Percentiles rank a stretch among this genome's conserved stretches.
Conservation (phyloP, 2,797 vertebrate species). For the Odontamblyopus rebecca region DNA sequence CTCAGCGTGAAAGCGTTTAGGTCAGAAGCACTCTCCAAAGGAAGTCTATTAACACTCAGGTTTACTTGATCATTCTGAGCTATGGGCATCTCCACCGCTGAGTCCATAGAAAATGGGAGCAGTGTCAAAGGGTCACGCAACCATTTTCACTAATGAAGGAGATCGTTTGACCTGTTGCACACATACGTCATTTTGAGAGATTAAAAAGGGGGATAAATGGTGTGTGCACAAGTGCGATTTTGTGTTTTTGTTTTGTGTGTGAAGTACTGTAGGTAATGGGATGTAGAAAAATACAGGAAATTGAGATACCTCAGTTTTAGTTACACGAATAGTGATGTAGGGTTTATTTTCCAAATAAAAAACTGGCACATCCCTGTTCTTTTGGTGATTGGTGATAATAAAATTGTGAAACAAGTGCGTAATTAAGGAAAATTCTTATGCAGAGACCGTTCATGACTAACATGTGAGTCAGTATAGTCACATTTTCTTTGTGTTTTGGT, state of each 20-base stretch:
- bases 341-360: too few species aligned
- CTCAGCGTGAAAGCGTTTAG: slow-evolving; percentile 46
- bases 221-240: not conserved
- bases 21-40: slow-evolving; percentile 32
- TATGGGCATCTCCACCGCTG: slow-evolving; percentile 39
- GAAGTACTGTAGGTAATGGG: not conserved
- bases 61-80: slow-evolving; percentile 55
- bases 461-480: too few species aligned
- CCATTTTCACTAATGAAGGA: slow-evolving; percentile 26
- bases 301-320: too few species aligned
- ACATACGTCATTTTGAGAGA: slow-evolving; percentile 36
- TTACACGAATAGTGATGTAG: too few species aligned
- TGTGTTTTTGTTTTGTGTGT: not conserved
- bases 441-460: too few species aligned
- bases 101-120: slow-evolving; percentile 28
- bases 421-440: too few species aligned
- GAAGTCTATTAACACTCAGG: slow-evolving; percentile 48
- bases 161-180: slow-evolving; percentile 17
- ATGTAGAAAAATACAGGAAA: too few species aligned
- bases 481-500: too few species aligned
- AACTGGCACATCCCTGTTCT: too few species aligned
- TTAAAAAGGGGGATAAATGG: slow-evolving; percentile 20
- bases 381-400: too few species aligned
- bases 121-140: slow-evolving; percentile 41
- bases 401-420: too few species aligned